A percentile compares a stretch with the other conserved stretches of the same genome.
Conservation (phyloP, 2,888 invertebrate species). For the Acleris laterana region DNA sequence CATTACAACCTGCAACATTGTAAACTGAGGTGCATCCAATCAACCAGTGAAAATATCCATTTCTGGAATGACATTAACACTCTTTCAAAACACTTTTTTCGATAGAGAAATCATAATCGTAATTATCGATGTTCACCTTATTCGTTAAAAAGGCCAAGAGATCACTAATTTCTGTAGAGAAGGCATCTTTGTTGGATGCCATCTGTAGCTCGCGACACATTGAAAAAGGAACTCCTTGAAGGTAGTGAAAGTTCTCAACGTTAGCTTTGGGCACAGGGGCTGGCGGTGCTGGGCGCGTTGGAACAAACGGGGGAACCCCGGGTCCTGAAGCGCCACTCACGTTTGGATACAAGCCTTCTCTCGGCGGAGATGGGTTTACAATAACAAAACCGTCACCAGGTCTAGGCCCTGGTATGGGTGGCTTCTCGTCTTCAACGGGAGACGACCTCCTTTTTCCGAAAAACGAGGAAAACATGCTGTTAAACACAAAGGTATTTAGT, state of each 20-base stretch:
- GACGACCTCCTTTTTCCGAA: conserved; percentile 78
- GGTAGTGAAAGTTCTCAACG: conserved; percentile 72
- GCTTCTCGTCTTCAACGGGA: conserved; percentile 73
- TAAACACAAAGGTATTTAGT: conserved; percentile 16
- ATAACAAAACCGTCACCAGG: conserved; percentile 74
- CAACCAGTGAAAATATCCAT: neutral
- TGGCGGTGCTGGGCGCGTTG: conserved; percentile 66
- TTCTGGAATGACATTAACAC: conserved; percentile 47
- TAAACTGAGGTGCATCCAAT: neutral
- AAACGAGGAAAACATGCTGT: conserved; percentile 74
- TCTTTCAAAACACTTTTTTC: conserved; percentile 84
- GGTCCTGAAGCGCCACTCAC: conserved; percentile 53
- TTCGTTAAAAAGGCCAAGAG: conserved; percentile 79
- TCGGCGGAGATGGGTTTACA: conserved; percentile 60
- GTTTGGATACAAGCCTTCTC: conserved; percentile 65
- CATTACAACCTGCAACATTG: neutral
- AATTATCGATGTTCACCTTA: conserved; percentile 69
- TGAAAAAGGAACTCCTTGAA: conserved; percentile 83
- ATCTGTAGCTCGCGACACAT: conserved; percentile 76
- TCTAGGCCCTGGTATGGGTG: conserved; percentile 74
- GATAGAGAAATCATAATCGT: conserved; percentile 79
- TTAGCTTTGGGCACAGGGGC: conserved; percentile 51
- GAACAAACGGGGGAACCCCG: conserved; percentile 47
- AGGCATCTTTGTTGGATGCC: conserved; percentile 74
- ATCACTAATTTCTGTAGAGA: conserved; percentile 78